A percentile compares a stretch with the other conserved stretches of the same genome.
Evolutionary conservation across 2,113 vertebrate species (phyloP).

Genomic region (Gymnogyps californianus): DNA sequence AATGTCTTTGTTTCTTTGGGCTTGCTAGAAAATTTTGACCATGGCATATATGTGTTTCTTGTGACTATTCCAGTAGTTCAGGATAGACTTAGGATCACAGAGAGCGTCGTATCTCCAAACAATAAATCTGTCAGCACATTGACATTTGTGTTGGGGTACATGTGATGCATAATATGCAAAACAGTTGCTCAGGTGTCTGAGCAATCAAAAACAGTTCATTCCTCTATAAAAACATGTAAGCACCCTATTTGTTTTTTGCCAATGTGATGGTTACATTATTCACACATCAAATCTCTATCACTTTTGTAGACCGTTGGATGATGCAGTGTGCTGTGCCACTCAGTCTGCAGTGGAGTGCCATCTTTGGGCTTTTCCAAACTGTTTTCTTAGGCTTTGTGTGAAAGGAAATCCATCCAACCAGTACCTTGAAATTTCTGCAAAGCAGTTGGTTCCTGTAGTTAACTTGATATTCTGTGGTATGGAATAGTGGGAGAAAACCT

Average conservation of each 20-base stretch:
- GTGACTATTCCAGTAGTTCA: not conserved
- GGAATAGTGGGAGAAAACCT: not conserved
- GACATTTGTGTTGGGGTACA: not conserved
- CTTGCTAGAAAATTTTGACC: not conserved
- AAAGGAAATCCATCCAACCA: not conserved
- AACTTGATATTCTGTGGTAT: not conserved
- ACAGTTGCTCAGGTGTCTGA: not conserved
- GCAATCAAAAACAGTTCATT: not conserved
- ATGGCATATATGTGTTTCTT: not conserved
- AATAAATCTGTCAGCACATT: not conserved
- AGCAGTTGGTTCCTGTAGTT: not conserved
- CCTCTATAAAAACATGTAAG: not conserved
- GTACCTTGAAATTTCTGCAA: not conserved
- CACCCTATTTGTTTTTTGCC: not conserved
- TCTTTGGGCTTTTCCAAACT: not conserved
- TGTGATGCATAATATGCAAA: not conserved
- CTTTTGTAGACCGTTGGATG: not conserved
- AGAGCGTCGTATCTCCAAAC: not conserved
- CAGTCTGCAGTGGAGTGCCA: not conserved
- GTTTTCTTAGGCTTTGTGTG: not conserved
- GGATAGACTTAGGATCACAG: not conserved
- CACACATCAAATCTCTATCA: not conserved
- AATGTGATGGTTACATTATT: not conserved
- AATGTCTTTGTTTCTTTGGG: not conserved
- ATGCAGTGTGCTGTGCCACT: not conserved